Base-by-base conservation (phyloP, 2,888 invertebrate genomes). In the Epistrophe eligans region DNA sequence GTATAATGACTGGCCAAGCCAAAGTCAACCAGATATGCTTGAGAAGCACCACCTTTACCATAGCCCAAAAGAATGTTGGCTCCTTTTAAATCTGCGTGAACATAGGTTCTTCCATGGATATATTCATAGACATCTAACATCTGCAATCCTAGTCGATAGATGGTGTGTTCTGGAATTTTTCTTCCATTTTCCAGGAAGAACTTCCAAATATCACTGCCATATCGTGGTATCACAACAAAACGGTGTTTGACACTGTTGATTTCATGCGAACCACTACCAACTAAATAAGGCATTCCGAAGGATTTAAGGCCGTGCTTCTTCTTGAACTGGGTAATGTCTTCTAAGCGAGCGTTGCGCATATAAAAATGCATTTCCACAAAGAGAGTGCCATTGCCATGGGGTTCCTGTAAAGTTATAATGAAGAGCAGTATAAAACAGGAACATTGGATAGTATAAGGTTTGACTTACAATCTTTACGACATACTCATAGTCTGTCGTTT, bases 11-110 rank as follows among this genome's bases (percentile, higher is more conserved):
- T 95, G 0, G 98, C 98, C 50, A 99, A 93, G 0, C 99, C 99
- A 93, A 96, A 99, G 94, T 99, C 99, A 0, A 99, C 97, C 11
- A 99, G 94, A 93, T 96, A 98, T 0, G 97, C 95, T 90, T 97
- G 96, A 89, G 95, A 94, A 89, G 94, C 94, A 0, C 95, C 95
- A 40, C 94, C 94, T 88, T 95, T 95, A 79, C 94, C 94, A 50
- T 94, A 92, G 0, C 97, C 97, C 58, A 98, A 92, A 28, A 99
- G 93, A 87, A 99, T 95, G 93, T 99, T 99, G 11, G 97, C 96
- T 1, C 97, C 99, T 93, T 99, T 99, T 8, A 99, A 95, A 92
- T 99, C 99, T 0, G 97, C 98, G 93, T 99, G 99, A 0, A 98
- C 96, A 91, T 99, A 99, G 4, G 97, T 97, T 89, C 96, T 95